Percentiles rank a stretch among this genome's conserved stretches.
Conservation (phyloP, 2,113 vertebrate species). For the Aldabrachelys gigantea region DNA sequence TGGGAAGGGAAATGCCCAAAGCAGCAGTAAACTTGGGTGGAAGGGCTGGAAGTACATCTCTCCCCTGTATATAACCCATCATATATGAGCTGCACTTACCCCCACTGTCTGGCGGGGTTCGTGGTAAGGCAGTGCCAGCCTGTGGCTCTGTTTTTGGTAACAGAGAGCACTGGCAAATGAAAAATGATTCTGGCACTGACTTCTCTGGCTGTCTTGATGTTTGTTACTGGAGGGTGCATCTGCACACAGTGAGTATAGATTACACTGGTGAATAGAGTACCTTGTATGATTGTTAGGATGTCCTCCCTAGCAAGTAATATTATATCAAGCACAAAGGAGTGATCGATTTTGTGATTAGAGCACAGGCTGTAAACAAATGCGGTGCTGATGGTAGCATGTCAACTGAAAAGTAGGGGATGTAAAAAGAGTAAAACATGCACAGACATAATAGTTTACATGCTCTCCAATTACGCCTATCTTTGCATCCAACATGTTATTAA, state of each 20-base stretch:
- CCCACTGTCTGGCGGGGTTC: not conserved
- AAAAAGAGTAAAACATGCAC: not conserved
- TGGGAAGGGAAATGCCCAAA: not conserved
- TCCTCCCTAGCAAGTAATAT: not conserved
- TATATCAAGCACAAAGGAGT: not conserved
- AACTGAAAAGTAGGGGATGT: not conserved
- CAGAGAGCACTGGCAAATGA: not conserved
- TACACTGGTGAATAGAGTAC: not conserved
- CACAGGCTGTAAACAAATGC: not conserved
- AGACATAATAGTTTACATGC: not conserved
- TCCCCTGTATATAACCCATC: not conserved
- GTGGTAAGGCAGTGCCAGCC: not conserved
- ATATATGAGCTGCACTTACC: not conserved
- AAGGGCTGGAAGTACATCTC: not conserved
- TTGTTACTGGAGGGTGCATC: not conserved
- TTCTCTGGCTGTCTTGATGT: not conserved
- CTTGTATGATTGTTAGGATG: accelerated
- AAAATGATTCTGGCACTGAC: not conserved
- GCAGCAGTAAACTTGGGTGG: not conserved
- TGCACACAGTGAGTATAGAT: not conserved
- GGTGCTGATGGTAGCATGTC: not conserved
- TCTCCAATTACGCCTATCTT: not conserved
- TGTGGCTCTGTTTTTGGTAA: not conserved
- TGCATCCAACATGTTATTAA: accelerated
- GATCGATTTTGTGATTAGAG: not conserved